Base-by-base conservation (phyloP, 1,140 invertebrate species). In the Lysiphlebus fabarum region DNA sequence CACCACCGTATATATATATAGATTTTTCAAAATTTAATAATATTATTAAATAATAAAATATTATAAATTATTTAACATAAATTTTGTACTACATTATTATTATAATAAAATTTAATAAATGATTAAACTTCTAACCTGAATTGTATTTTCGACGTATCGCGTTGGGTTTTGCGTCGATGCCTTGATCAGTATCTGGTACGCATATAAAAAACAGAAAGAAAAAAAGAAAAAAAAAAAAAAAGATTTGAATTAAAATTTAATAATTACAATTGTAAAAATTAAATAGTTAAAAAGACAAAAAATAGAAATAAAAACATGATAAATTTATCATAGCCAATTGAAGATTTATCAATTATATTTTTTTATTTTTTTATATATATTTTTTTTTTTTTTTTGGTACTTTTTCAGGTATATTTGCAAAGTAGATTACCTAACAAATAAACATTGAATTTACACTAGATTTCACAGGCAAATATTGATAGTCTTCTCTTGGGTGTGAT, bases 51-150 rank as follows among this genome's bases (percentile, higher is more conserved):
- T n/a, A 26, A 26, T 26, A 26, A 26, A 26, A 26, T 26, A 1
- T 26, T 2, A 26, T 26, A 26, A 26, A 26, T 26, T 1, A 40
- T 11, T 7, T 49, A 34, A 49, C 14, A 49, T 37, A 51, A 11
- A 54, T 37, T 54, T 40, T 26, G 41, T 54, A 12, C 6, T 42
- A 9, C 4, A 41, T 37, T 36, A 47, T 17, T 14, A 48, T 45
- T 38, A 54, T 45, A 48, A 56, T 11, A 11, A 6, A 50, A 36
- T 10, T n/a, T 50, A 38, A 66, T 12, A 54, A 53, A 55, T 37
- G 49, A 58, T 26, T 26, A 42, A 69, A 61, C 70, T 67, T 76
- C 74, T 75, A 75, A 76, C 74, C 74, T 76, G 73, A 73, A 62
- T 67, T 70, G 67, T 72, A 74, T 62, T 68, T 75, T 71, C 73